phyloP scores from a whole-genome alignment of 1,140 invertebrate genomes.

The Lanistes nyassanus region DNA sequence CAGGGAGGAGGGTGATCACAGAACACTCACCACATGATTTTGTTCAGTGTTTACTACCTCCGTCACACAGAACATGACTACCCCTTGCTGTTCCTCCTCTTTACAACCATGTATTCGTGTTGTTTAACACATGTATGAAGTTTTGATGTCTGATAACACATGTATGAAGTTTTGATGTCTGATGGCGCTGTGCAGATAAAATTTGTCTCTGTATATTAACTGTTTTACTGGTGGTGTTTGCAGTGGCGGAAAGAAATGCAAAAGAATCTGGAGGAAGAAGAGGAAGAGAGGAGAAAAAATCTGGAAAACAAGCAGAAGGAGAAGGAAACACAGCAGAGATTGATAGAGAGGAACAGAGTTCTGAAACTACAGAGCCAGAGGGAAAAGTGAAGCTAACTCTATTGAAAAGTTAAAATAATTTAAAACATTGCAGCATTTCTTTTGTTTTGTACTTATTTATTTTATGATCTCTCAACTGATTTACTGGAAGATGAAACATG shows the following conservation, averaged over 20 bases:
- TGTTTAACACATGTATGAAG: too few species aligned
- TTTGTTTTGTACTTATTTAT: too few species aligned
- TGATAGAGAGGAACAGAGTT: slow-evolving; percentile 28
- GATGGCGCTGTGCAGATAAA: too few species aligned
- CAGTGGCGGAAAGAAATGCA: slow-evolving; percentile 64
- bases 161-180: too few species aligned
- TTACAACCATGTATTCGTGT: too few species aligned
- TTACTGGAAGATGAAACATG: too few species aligned
- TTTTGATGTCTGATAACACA: too few species aligned
- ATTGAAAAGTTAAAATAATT: too few species aligned
- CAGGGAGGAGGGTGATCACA: background rate
- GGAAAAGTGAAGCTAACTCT: too few species aligned
- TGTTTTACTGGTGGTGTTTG: background rate
- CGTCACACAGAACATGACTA: background rate
- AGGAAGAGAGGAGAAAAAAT: slow-evolving; percentile 48
- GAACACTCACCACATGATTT: background rate
- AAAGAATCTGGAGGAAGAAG: slow-evolving; percentile 47
- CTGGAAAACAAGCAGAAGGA: slow-evolving; percentile 47
- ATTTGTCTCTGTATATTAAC: background rate
- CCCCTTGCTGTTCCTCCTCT: background rate
- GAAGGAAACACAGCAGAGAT: slow-evolving; percentile 47
- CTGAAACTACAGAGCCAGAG: background rate
- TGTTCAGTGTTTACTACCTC: background rate
- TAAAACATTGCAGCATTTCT: too few species aligned
- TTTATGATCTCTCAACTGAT: too few species aligned